Base-by-base conservation (phyloP, 2,113 vertebrate genomes). In the Delphinapterus leucas region DNA sequence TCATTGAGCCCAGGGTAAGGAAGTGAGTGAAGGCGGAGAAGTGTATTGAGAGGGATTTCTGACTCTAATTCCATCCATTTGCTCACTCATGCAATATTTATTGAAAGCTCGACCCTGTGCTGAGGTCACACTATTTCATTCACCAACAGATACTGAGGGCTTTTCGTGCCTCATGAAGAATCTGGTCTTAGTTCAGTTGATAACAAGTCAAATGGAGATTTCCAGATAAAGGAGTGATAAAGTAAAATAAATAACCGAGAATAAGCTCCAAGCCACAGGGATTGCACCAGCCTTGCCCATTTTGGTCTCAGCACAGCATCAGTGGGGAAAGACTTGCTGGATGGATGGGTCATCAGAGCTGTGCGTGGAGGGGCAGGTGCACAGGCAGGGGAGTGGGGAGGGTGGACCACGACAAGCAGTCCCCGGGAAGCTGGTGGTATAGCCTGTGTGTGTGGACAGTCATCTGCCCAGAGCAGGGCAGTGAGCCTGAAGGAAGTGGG, bases 281-380 rank as follows among this genome's bases (percentile, higher is more conserved):
- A 0, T 4, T 55, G 11, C 0, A 0, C 6, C 12, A 28, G 44
- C 17, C 8, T 25, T 15, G 21, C 0, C 23, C 14, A 8, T 4
- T 2, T 2, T 3, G 17, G 5, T 14, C 9, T 5, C 26, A 0
- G 68, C 41, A 18, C 15, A 31, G 41, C n/a, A 6, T 23, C 3
- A 31, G 33, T 2, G 28, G 36, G 36, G 6, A 6, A 65, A 8
- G 58, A 4, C 58, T 36, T 3, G 18, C 8, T 2, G 3, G 13
- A 5, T 25, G 6, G 12, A 15, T 0, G 8, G 33, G 12, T 17
- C 28, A 47, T 5, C 68, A 8, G 41, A 49, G 44, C 26, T 33
- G 41, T 20, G 5, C 0, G 0, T 0, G 31, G 53, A 49, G 18
- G 36, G 41, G 14, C 0, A 38, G 60, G 10, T 28, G 33, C 14